These are phyloP conservation scores for Lycodopsis pacificus DNA, from an alignment of 2,797 vertebrate species.

Conservation along the genomic window DNA sequence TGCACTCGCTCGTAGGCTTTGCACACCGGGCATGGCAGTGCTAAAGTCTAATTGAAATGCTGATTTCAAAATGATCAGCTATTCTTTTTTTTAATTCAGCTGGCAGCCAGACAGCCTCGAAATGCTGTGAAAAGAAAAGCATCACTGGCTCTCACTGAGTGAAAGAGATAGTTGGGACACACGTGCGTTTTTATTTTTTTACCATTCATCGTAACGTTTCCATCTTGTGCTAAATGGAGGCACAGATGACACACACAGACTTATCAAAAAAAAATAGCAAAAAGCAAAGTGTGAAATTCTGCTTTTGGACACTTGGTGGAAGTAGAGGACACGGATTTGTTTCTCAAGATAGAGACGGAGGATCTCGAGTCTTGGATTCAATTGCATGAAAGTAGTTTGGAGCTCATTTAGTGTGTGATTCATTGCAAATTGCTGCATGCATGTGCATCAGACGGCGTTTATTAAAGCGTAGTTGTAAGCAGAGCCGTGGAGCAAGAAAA, in stretches of 20 bases:
- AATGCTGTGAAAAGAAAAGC: slow-evolving; percentile 6
- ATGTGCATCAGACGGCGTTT: slow-evolving; percentile 50
- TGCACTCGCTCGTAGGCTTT: slow-evolving; percentile 22
- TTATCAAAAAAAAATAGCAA: background rate
- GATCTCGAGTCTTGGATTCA: slow-evolving; percentile 27
- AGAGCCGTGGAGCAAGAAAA: slow-evolving; percentile 47
- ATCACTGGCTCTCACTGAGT: slow-evolving; percentile 1
- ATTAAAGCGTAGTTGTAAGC: slow-evolving; percentile 60
- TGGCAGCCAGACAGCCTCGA: slow-evolving; percentile 25
- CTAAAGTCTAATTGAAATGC: slow-evolving; percentile 53
- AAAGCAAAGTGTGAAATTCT: slow-evolving; percentile 20
- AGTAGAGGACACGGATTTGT: slow-evolving; percentile 61
- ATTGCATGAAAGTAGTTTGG: slow-evolving; percentile 52
- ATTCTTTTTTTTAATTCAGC: slow-evolving; percentile 52
- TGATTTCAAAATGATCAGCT: slow-evolving; percentile 62
- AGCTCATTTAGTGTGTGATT: slow-evolving; percentile 57
- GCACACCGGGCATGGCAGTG: slow-evolving; percentile 34
- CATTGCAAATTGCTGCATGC: slow-evolving; percentile 54
- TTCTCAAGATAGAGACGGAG: background rate
- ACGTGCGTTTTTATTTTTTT: background rate
- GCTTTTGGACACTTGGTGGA: slow-evolving; percentile 69
- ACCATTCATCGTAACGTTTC: background rate
- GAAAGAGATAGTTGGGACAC: background rate
- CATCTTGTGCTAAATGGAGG: background rate
- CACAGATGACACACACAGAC: slow-evolving; percentile 5